These are phyloP conservation scores for Phoenicopterus ruber DNA, from an alignment of 2,113 vertebrate species.

Conservation along the genomic window DNA sequence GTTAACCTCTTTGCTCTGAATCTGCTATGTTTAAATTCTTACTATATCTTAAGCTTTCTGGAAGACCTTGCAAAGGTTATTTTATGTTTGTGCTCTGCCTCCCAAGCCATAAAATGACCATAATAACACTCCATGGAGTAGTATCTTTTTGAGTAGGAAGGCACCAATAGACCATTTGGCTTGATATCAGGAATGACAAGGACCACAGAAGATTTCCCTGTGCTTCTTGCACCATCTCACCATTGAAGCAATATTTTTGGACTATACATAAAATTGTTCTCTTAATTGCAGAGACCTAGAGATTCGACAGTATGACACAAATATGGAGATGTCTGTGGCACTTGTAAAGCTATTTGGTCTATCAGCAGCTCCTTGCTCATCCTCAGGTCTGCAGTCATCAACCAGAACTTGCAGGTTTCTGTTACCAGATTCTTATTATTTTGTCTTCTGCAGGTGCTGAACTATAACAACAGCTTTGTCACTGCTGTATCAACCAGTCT, in stretches of 20 bases:
- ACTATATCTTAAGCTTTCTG: background rate
- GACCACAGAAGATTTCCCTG: background rate
- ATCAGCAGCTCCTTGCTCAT: conserved; percentile 74
- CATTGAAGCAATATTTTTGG: background rate
- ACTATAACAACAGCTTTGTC: background rate
- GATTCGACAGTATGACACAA: background rate
- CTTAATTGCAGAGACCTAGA: background rate
- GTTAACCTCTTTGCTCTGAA: background rate
- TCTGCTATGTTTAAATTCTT: background rate
- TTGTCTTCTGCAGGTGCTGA: conserved; percentile 73
- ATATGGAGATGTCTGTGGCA: background rate
- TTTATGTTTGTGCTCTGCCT: background rate
- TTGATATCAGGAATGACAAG: background rate
- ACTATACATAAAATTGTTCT: too few relatives aligned
- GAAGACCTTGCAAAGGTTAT: background rate
- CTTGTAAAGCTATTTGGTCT: conserved; percentile 5
- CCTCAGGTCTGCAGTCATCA: conserved; percentile 72
- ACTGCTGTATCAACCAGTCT: background rate
- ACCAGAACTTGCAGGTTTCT: conserved; percentile 75
- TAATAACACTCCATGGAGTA: background rate
- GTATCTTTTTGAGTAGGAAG: background rate
- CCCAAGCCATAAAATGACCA: background rate
- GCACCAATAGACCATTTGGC: background rate
- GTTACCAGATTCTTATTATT: conserved; percentile 73
- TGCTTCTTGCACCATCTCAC: background rate